Conservation (phyloP, 1,140 invertebrate species). For the Nilaparvata lugens region DNA sequence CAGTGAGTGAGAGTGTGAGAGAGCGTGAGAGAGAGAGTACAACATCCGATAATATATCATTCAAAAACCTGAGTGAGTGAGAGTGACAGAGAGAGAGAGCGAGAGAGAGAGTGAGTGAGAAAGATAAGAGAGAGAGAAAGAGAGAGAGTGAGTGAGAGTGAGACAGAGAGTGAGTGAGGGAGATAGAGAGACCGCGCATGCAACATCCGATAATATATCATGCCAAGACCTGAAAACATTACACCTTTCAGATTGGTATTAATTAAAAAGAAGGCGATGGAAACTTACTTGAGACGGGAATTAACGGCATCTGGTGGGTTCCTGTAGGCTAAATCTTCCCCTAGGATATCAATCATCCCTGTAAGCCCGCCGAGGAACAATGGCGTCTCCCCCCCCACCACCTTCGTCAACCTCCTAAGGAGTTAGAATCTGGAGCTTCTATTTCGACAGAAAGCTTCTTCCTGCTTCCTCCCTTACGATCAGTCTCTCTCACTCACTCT, state of each 20-base stretch:
- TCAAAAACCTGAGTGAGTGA: not conserved
- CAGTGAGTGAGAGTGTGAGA: too few species aligned
- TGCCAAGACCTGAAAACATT: constrained; percentile 3
- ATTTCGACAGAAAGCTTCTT: not conserved
- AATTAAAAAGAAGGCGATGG: not conserved
- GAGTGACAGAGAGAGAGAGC: too few species aligned
- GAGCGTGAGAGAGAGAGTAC: too few species aligned
- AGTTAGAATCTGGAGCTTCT: not conserved
- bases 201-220: not conserved
- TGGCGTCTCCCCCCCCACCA: not conserved
- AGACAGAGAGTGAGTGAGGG: too few species aligned
- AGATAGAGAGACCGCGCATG: too few species aligned
- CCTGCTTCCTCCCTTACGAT: not conserved
- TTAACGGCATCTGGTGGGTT: constrained; percentile 4
- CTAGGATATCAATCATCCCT: constrained; percentile 1
- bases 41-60: not conserved
- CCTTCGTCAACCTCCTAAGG: not conserved
- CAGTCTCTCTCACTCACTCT: too few species aligned
- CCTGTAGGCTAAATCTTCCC: constrained; percentile 1
- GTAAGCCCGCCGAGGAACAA: not conserved
- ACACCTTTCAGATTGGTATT: constrained; percentile 5
- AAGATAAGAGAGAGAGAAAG: too few species aligned
- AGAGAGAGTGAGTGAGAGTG: too few species aligned
- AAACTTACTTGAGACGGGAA: not conserved
- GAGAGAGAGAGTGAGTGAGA: too few species aligned